A percentile compares a stretch with the other conserved stretches of the same genome.
Evolutionary conservation across 2,888 invertebrate genomes (phyloP).

Genomic region (Teinopalpus imperialis): DNA sequence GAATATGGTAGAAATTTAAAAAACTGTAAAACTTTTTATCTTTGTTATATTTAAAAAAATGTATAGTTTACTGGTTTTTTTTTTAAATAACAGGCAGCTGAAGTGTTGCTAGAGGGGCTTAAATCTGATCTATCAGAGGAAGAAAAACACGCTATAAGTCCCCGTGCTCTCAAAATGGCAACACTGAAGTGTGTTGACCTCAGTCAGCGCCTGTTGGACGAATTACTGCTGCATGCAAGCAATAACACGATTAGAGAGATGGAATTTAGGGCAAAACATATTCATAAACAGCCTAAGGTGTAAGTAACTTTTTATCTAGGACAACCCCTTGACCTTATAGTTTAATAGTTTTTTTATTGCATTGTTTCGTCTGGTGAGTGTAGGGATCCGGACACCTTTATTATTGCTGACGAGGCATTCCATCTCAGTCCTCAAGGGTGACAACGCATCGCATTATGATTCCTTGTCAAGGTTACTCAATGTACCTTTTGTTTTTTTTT

Average conservation of each 20-base stretch:
- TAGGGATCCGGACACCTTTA: too few relatives aligned
- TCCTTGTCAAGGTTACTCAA: too few relatives aligned
- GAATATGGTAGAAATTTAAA: too few relatives aligned
- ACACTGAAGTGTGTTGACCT: conserved; percentile 49
- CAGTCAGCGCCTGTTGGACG: conserved; percentile 35
- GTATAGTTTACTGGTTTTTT: background rate
- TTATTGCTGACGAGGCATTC: too few relatives aligned
- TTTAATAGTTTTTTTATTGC: too few relatives aligned
- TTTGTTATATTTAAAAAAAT: too few relatives aligned
- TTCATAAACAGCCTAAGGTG: conserved; percentile 69
- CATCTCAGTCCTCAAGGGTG: too few relatives aligned
- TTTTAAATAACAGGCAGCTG: conserved; percentile 58
- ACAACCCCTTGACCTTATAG: too few relatives aligned
- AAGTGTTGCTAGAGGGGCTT: conserved; percentile 66
- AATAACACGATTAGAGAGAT: conserved; percentile 48
- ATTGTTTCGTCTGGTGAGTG: too few relatives aligned
- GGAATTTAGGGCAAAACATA: conserved; percentile 50
- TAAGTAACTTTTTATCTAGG: conserved; percentile 52
- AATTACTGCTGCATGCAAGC: conserved; percentile 39
- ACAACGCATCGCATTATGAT: too few relatives aligned
- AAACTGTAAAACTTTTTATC: too few relatives aligned
- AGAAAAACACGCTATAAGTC: conserved; percentile 53
- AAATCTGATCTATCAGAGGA: conserved; percentile 49
- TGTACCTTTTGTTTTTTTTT: too few relatives aligned
- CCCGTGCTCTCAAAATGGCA: conserved; percentile 57